These are phyloP conservation scores for Drosophila sp. DNA, from an alignment of 1,140 invertebrate genomes.

Conservation along the genomic window DNA sequence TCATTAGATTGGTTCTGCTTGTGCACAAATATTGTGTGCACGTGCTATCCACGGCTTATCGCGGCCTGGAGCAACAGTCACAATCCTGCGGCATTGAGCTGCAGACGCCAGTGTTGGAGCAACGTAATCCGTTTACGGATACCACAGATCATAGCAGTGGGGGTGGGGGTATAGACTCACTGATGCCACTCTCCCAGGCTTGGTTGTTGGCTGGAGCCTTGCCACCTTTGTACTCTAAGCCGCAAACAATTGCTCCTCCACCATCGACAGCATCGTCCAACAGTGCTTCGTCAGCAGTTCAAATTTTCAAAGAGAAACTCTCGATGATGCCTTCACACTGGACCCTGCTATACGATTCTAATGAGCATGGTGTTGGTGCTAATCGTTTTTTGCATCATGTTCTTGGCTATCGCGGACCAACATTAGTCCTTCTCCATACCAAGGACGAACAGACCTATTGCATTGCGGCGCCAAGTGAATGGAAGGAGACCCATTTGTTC, in stretches of 20 bases:
- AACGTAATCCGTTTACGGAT: slow-evolving; percentile 83
- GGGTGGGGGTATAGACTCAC: slow-evolving; percentile 70
- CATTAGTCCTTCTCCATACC: slow-evolving; percentile 89
- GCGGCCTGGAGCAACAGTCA: slow-evolving; percentile 85
- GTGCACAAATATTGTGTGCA: slow-evolving; percentile 91
- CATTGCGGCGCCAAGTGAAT: slow-evolving; percentile 90
- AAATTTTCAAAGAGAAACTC: slow-evolving; percentile 86
- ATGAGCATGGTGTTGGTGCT: slow-evolving; percentile 91
- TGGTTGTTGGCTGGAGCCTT: slow-evolving; percentile 91
- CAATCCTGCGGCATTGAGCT: slow-evolving; percentile 87
- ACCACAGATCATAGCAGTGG: slow-evolving; percentile 50
- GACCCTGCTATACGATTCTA: slow-evolving; percentile 92
- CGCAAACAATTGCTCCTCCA: slow-evolving; percentile 75
- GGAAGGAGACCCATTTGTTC: slow-evolving; percentile 93
- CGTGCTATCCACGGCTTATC: slow-evolving; percentile 89
- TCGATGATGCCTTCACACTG: slow-evolving; percentile 90
- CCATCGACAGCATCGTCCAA: slow-evolving; percentile 43
- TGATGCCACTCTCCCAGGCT: slow-evolving; percentile 89
- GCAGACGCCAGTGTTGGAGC: slow-evolving; percentile 89
- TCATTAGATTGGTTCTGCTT: slow-evolving; percentile 88
- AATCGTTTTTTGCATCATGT: slow-evolving; percentile 95
- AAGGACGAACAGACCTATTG: slow-evolving; percentile 89
- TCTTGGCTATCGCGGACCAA: slow-evolving; percentile 92
- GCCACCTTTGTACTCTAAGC: slow-evolving; percentile 88
- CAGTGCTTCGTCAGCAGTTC: slow-evolving; percentile 83